Evolutionary conservation across 2,888 invertebrate species (phyloP), one percentile per base, ranked within the genome.

Genomic region (Sinhomidia bicolor): DNA sequence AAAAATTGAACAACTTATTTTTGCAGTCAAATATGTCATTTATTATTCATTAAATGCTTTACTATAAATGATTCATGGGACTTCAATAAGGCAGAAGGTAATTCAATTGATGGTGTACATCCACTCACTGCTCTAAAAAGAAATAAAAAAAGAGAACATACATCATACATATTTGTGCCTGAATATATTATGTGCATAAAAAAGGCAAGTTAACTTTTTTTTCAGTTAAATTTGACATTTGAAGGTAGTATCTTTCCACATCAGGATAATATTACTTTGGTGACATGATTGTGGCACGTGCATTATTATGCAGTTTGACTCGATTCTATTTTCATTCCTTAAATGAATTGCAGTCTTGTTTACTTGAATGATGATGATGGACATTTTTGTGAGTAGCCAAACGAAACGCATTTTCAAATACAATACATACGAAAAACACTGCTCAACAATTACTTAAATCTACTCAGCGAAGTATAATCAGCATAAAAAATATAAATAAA

Each of bases 11-110:
- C 79, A 79, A 85, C 85, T 85, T 80, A 86, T 86, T 86, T 86
- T 86, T 86, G 85, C 54, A 80, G 74, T 54, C 71, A 86, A 51
- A 79, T 86, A 81, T 79, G 51, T 80, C 86, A 81, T 86, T 80
- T 80, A 86, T 86, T 74, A 86, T 86, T 86, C 74, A 86, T 86
- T 86, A 86, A 86, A 86, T 81, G 86, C 71, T 71, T 81, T 57
- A 60, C 80, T 51, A 71, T 81, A 71, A 86, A 79, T 83, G 71
- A 54, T 57, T 20, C 54, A 83, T 68, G 32, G 14, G 14, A 20
- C 9, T 78, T 78, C 78, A 78, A 78, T 78, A 78, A 78, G 54
- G 74, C 47, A 74, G 51, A 78, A 54, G 54, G 74, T 26, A 74
- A 41, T 60, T 79, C 79, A 36, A 32, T 60, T 79, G 79, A 79